Evolutionary conservation across 1,140 invertebrate species (phyloP), one percentile per base, ranked within the genome.

Genomic region (Hermetia illucens): DNA sequence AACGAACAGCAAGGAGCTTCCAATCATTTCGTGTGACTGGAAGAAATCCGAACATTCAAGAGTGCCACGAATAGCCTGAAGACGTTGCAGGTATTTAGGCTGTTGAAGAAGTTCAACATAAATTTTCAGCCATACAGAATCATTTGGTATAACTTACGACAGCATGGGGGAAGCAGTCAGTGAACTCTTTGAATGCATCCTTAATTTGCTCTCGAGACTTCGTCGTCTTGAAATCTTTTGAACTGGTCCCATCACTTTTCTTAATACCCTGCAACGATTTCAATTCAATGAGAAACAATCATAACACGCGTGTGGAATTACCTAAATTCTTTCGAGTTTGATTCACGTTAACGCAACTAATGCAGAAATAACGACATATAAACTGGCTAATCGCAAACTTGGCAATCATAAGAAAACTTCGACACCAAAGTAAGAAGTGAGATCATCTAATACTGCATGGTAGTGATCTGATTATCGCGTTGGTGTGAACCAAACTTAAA

Each of bases 211-310:
- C 79, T 48, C 73, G 71, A 18, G 78, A 82, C 63, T 86, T 82
- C 3, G 88, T 92, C n/a, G 88, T 95, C 64, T 96, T 96, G 57
- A 94, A 96, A 60, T 95, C 90, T 70, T 94, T 96, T 43, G 80
- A 81, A 34, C 87, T 86, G 35, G 76, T 82, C 22, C 86, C 88
- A 51, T 88, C 83, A 29, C 77, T 76, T 45, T 82, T 80, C 63
- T 88, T 87, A 41, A 95, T 85, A 5, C 92, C 94, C 55, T 60
- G 33, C 20, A 36, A 40, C 44, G 1, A 8, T 3, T 1, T 37
- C 21, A 22, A 10, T 8, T 10, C 9, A 10, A 33, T 10, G 16
- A 33, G 16, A 10, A 33, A 33, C 9, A 33, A n/a, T n/a, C n/a
- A n/a, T n/a, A n/a, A n/a, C n/a, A n/a, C n/a, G n/a, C n/a, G n/a